A percentile compares a stretch with the other conserved stretches of the same genome.
phyloP scores from a whole-genome alignment of 2,113 vertebrate genomes.

The Anarrhichthys ocellatus region DNA sequence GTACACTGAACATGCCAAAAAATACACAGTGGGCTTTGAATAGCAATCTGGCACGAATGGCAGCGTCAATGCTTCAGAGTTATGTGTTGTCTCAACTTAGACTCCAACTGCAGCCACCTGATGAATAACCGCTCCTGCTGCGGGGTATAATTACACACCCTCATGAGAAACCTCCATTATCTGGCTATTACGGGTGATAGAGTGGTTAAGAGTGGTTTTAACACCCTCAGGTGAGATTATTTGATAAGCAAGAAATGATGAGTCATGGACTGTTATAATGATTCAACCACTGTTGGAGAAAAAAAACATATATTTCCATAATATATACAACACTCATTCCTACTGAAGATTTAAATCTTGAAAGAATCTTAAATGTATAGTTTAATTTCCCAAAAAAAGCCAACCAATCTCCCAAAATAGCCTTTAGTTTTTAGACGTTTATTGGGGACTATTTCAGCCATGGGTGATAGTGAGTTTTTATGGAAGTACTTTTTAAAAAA shows the following conservation, averaged over 20 bases:
- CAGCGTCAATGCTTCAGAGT: conserved; percentile 13
- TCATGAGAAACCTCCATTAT: conserved; percentile 29
- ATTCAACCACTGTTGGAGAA: conserved; percentile 13
- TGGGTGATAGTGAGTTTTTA: not conserved
- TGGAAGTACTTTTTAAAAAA: not conserved
- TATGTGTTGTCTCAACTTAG: conserved; percentile 24
- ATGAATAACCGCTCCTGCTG: conserved; percentile 52
- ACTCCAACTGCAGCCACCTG: conserved; percentile 34
- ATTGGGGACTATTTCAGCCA: not conserved
- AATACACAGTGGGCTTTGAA: conserved; percentile 51
- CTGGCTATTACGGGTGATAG: conserved; percentile 32
- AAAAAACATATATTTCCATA: not conserved
- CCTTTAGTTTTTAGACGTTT: not conserved
- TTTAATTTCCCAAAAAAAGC: not conserved
- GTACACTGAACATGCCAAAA: conserved; percentile 60
- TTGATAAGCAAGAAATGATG: conserved; percentile 40
- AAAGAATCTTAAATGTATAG: not conserved
- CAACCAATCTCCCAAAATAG: not conserved
- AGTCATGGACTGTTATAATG: conserved; percentile 3
- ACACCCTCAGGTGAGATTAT: conserved; percentile 54
- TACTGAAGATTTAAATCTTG: not conserved
- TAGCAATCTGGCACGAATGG: conserved; percentile 59
- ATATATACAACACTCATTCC: not conserved
- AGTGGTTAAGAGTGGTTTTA: conserved; percentile 41
- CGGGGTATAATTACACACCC: conserved; percentile 62